Evolutionary conservation across 2,888 invertebrate genomes (phyloP).

Genomic region (Ennomos fuscantarius): DNA sequence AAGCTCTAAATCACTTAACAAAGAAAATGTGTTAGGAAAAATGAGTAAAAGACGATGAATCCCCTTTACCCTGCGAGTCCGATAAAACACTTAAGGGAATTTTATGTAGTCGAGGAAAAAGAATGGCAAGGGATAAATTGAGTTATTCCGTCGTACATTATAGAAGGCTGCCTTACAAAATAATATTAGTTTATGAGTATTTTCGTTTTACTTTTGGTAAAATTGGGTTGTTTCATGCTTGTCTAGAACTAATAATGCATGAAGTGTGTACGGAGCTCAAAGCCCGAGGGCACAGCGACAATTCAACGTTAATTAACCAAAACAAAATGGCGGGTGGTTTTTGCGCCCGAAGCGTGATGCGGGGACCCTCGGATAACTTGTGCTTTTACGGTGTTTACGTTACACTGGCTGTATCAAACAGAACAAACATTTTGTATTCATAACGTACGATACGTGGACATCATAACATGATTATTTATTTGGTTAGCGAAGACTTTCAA

Average conservation of each 20-base stretch:
- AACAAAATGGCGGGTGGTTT: conserved; percentile 54
- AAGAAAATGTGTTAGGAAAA: too few species aligned
- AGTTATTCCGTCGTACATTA: conserved; percentile 48
- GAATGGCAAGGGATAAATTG: conserved; percentile 42
- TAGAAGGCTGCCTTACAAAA: conserved; percentile 26
- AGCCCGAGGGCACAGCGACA: conserved; percentile 46
- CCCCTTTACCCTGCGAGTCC: conserved; percentile 17
- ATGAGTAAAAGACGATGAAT: conserved; percentile 6
- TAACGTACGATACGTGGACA: conserved; percentile 35
- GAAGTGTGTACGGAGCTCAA: conserved; percentile 41
- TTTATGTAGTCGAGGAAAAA: conserved; percentile 28
- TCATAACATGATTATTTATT: conserved; percentile 35
- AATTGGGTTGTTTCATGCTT: conserved; percentile 7
- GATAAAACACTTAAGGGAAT: conserved; percentile 35
- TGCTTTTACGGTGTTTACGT: conserved; percentile 44
- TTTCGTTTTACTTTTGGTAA: conserved; percentile 10
- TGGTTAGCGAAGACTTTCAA: conserved; percentile 24
- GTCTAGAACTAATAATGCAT: conserved; percentile 20
- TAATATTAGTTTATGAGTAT: conserved; percentile 26
- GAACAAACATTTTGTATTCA: conserved; percentile 46
- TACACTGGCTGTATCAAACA: conserved; percentile 26
- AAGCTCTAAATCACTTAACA: conserved; percentile 8
- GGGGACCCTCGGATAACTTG: conserved; percentile 46
- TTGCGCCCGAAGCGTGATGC: conserved; percentile 31
- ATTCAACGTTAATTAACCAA: conserved; percentile 56